Percentiles rank a stretch among this genome's conserved stretches.
phyloP scores from a whole-genome alignment of 2,797 vertebrate species.

The Crenuchus spilurus region DNA sequence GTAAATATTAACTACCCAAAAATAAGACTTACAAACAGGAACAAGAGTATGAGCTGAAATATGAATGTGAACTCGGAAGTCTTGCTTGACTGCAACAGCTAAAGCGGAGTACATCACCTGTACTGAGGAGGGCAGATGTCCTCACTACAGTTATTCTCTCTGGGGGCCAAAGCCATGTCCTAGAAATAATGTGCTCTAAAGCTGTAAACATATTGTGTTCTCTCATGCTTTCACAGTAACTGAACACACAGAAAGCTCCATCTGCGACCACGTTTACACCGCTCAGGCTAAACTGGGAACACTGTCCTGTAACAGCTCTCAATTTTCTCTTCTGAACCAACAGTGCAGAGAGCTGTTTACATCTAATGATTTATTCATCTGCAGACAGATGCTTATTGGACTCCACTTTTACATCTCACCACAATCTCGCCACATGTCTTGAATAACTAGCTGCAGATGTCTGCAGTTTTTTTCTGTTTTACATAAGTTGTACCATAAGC shows the following conservation, averaged over 20 bases:
- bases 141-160: slow-evolving; percentile 45
- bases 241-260: slow-evolving; percentile 48
- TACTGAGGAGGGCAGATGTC: slow-evolving; percentile 52
- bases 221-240: slow-evolving; percentile 54
- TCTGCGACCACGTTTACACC: slow-evolving; percentile 44
- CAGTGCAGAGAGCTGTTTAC: slow-evolving; percentile 30
- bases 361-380: slow-evolving; percentile 39
- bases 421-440: background rate
- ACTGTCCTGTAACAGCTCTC: slow-evolving; percentile 36
- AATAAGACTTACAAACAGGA: background rate
- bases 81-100: slow-evolving; percentile 8
- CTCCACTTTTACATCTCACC: background rate
- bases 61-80: no score
- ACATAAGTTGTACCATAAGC: background rate
- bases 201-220: slow-evolving; percentile 59
- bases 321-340: slow-evolving; percentile 30
- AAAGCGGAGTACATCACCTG: slow-evolving; percentile 31
- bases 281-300: slow-evolving; percentile 35
- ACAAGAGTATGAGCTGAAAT: background rate
- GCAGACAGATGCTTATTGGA: slow-evolving; percentile 38
- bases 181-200: slow-evolving; percentile 56
- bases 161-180: slow-evolving; percentile 41
- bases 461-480: background rate
- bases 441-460: slow-evolving; percentile 5
- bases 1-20: no score